These are phyloP conservation scores for Heliconius eleuchia DNA, from an alignment of 1,140 invertebrate species.

Conservation along the genomic window DNA sequence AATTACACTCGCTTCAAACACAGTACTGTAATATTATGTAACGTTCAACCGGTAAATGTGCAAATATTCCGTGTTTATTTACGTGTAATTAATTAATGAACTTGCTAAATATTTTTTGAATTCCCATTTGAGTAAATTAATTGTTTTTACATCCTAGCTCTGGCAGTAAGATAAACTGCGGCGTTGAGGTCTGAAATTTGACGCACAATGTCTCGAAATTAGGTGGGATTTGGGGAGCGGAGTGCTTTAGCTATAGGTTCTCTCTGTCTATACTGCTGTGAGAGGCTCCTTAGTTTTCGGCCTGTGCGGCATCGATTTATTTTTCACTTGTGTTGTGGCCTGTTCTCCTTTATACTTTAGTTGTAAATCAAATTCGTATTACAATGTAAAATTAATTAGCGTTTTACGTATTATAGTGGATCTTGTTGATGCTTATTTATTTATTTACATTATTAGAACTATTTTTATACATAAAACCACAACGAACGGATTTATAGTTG, in stretches of 20 bases:
- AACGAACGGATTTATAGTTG: no score
- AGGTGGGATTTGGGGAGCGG: no score
- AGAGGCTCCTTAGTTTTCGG: neutral
- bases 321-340: neutral
- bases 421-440: neutral
- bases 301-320: neutral
- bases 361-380: neutral
- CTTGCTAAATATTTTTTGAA: no score
- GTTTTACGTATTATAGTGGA: neutral
- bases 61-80: neutral
- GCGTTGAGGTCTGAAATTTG: no score
- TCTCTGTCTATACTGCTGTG: neutral
- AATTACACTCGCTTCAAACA: constrained; percentile 5
- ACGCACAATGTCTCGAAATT: no score
- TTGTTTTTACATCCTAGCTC: no score
- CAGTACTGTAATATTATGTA: neutral
- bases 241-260: no score
- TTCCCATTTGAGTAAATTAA: no score
- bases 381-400: neutral
- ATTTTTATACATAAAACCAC: no score
- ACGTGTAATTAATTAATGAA: neutral
- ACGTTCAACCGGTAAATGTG: neutral
- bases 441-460: neutral
- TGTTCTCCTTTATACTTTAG: neutral
- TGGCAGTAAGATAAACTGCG: no score